These are phyloP conservation scores for Vicugna pacos DNA, from an alignment of 2,113 vertebrate species.

Conservation along the genomic window DNA sequence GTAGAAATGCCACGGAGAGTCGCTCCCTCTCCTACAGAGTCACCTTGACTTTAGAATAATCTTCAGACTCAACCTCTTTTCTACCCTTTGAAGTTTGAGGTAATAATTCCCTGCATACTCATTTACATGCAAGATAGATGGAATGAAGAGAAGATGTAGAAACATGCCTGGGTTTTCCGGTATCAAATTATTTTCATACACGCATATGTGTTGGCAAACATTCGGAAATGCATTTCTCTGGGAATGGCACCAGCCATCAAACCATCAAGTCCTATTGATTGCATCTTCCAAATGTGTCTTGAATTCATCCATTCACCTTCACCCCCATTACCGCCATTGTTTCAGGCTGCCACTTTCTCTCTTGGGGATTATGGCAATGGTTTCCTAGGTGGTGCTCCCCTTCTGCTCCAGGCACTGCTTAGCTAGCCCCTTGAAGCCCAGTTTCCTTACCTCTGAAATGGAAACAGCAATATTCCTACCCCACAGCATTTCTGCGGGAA, in stretches of 20 bases:
- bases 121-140: not conserved
- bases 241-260: not conserved
- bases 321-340: fast-evolving
- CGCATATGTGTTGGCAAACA: not conserved
- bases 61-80: not conserved
- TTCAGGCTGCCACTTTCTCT: not conserved
- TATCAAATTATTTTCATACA: not conserved
- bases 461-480: not conserved
- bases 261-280: not conserved
- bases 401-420: not conserved
- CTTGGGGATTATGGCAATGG: too few species aligned
- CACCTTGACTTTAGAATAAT: not conserved
- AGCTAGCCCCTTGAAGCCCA: not conserved
- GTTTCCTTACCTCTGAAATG: not conserved
- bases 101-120: not conserved
- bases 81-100: not conserved
- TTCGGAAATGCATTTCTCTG: not conserved
- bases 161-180: not conserved
- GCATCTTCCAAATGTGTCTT: not conserved
- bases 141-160: not conserved
- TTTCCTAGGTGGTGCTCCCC: not conserved
- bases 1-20: not conserved
- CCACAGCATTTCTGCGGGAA: not conserved
- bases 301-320: not conserved
- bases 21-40: not conserved